These are phyloP conservation scores for Pseudolycoriella hygida DNA, from an alignment of 2,888 invertebrate genomes.

Conservation along the genomic window DNA sequence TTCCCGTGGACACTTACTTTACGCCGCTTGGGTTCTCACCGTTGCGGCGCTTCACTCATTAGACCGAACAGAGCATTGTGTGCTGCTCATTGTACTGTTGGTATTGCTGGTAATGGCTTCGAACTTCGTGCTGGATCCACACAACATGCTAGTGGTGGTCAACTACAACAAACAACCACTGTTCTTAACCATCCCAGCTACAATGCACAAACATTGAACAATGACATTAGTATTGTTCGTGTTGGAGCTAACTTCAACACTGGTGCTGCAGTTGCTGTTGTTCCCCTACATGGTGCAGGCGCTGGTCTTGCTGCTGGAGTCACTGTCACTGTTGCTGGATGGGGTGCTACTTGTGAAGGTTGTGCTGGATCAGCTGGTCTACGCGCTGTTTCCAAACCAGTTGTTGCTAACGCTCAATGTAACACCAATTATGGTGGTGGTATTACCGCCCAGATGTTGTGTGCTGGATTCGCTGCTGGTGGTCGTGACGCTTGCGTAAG, in stretches of 20 bases:
- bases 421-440: constrained; percentile 30
- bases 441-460: constrained; percentile 38
- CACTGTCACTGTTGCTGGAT: constrained; percentile 23
- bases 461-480: constrained; percentile 38
- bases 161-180: background rate
- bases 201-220: no score
- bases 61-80: background rate
- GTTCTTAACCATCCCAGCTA: no score
- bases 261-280: constrained; percentile 17
- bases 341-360: constrained; percentile 17
- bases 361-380: constrained; percentile 20
- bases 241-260: constrained; percentile 31
- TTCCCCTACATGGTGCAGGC: constrained; percentile 24
- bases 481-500: constrained; percentile 32
- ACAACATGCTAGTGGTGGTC: constrained; percentile 26
- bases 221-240: constrained; percentile 16
- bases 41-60: background rate
- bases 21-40: background rate
- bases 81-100: background rate
- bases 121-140: background rate
- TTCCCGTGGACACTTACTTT: background rate
- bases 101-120: background rate
- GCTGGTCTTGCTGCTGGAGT: constrained; percentile 21
- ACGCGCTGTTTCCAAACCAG: constrained; percentile 35
- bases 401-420: constrained; percentile 33